Evolutionary conservation across 2,888 invertebrate species (phyloP), one percentile per base, ranked within the genome.

Genomic region (Norana najaformis): DNA sequence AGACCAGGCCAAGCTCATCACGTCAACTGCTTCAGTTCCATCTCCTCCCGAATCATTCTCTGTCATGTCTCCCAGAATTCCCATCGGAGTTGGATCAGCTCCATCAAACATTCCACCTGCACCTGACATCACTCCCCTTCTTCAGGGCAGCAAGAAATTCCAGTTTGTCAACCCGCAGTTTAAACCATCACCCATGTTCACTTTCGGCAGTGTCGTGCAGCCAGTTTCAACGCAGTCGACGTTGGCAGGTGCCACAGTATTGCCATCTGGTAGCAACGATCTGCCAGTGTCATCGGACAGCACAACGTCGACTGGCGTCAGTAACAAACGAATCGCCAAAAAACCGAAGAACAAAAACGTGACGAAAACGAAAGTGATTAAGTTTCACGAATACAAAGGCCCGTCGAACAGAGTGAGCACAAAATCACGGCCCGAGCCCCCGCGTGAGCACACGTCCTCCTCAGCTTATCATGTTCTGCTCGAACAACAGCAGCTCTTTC

Each of bases 21-120:
- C 88, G 34, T 36, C 34, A 6, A n/a, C 69, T n/a, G 69, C 69
- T 69, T 88, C 41, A 88, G 88, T 30, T 18, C 35, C 88, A 34
- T 88, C 88, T 37, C 41, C 41, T 39, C 41, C 41, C 5, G 88
- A 34, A 3, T 23, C 88, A 16, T 41, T 41, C 34, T 88, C 88
- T 34, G 20, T 88, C 96, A 99, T 92, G 98, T 99, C 93, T 97
- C 98, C 95, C 98, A 98, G 95, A 99, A 99, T 95, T 99, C 99
- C 93, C 96, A 99, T 91, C 98, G 98, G 94, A 97, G 98, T 0
- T 98, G 98, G 34, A 83, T 88, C 38, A 88, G 88, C 36, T 82
- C 89, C 14, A 41, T 36, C 30, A 16, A 90, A 41, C 88, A 90
- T 92, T 53, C 91, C 92, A 39, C 90, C 92, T 37, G 92, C 93